Evolutionary conservation across 1,140 invertebrate species (phyloP).

Genomic region (Calycopis cecrops): DNA sequence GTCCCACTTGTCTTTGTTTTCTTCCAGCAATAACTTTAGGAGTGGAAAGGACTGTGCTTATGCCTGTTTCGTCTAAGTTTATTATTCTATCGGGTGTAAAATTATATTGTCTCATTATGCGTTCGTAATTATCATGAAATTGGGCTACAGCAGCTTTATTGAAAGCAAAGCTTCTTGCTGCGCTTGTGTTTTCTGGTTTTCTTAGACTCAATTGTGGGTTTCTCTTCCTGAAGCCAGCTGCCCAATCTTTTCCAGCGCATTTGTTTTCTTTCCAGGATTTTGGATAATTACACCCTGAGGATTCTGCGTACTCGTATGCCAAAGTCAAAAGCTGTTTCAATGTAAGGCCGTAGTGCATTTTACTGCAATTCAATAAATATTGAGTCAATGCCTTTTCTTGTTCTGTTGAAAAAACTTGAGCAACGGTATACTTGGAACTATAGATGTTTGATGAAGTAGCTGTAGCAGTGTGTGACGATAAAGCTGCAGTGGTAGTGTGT

Average conservation of each 20-base stretch:
- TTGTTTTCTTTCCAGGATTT: slow-evolving; percentile 20
- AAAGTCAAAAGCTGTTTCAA: slow-evolving; percentile 30
- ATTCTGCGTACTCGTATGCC: slow-evolving; percentile 32
- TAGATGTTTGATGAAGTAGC: slow-evolving; percentile 23
- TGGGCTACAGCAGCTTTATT: slow-evolving; percentile 15
- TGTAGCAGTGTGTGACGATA: no score
- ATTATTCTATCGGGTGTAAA: slow-evolving; percentile 41
- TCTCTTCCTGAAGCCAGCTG: slow-evolving; percentile 27
- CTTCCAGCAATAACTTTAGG: slow-evolving; percentile 47
- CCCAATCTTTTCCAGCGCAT: slow-evolving; percentile 31
- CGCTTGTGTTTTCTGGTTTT: slow-evolving; percentile 18
- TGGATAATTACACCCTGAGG: slow-evolving; percentile 16
- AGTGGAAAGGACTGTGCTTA: slow-evolving; percentile 42
- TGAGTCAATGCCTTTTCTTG: slow-evolving; percentile 24
- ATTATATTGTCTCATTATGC: slow-evolving; percentile 28
- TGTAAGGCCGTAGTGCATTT: slow-evolving; percentile 50
- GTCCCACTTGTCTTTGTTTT: slow-evolving; percentile 48
- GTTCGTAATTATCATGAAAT: slow-evolving; percentile 29
- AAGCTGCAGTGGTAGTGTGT: no score
- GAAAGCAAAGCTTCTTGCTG: slow-evolving; percentile 13
- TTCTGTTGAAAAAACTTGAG: slow-evolving; percentile 27
- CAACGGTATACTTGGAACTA: slow-evolving; percentile 20
- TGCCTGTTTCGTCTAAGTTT: slow-evolving; percentile 72
- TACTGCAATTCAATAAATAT: slow-evolving; percentile 31
- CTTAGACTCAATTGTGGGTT: slow-evolving; percentile 17